Percentiles rank a stretch among this genome's conserved stretches.
These are phyloP conservation scores for Mya arenaria DNA, from an alignment of 1,140 invertebrate genomes.

Conservation along the genomic window DNA sequence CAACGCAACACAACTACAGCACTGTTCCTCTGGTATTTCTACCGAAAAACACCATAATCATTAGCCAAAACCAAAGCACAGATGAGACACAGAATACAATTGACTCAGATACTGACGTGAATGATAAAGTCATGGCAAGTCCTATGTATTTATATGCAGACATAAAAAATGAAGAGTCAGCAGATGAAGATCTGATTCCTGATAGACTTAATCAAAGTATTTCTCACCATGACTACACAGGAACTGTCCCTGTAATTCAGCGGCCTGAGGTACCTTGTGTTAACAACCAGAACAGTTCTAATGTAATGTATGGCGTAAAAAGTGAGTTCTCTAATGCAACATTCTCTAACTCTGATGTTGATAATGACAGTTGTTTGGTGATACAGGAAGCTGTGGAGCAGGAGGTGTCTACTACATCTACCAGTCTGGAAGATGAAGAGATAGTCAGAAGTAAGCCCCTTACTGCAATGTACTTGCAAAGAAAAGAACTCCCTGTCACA, in stretches of 20 bases:
- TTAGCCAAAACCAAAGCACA: not conserved
- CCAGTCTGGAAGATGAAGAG: conserved; percentile 38
- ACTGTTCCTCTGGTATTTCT: conserved; percentile 4
- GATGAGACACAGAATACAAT: not conserved
- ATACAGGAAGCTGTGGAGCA: conserved; percentile 49
- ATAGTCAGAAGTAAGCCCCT: conserved; percentile 53
- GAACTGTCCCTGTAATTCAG: conserved; percentile 29
- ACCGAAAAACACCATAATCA: not conserved
- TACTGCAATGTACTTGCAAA: conserved; percentile 48
- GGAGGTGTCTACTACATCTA: conserved; percentile 38
- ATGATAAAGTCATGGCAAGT: conserved; percentile 44
- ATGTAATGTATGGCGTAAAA: not conserved
- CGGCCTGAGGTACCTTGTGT: not conserved
- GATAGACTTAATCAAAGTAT: conserved; percentile 35
- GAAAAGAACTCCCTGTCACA: conserved; percentile 32
- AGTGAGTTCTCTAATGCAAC: too few relatives aligned
- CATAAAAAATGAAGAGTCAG: conserved; percentile 13
- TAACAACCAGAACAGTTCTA: not conserved
- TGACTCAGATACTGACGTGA: conserved; percentile 50
- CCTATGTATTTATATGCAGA: not conserved
- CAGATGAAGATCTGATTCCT: conserved; percentile 31
- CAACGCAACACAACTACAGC: conserved; percentile 30
- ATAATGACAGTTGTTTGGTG: conserved; percentile 24
- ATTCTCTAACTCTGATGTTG: not conserved
- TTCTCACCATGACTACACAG: conserved; percentile 49